Conservation (phyloP, 2,888 invertebrate genomes). For the Amblyjoppa fuscipennis region DNA sequence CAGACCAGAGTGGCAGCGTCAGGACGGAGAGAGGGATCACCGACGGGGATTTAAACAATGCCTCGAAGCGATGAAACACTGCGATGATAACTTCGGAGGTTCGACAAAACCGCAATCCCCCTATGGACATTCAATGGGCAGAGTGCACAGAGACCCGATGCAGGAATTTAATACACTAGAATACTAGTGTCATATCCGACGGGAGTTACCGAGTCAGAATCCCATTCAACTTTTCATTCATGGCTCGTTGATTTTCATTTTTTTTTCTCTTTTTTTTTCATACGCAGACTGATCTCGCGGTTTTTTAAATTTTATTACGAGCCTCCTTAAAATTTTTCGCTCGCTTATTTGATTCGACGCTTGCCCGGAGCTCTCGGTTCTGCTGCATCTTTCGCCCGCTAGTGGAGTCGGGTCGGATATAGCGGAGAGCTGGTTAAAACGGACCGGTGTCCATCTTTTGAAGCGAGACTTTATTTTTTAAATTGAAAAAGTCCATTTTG, state of each 20-base stretch:
- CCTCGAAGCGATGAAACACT: slow-evolving; percentile 10
- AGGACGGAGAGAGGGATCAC: slow-evolving; percentile 48
- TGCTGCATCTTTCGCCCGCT: not conserved
- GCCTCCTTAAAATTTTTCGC: not conserved
- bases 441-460: not conserved
- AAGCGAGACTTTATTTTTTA: not conserved
- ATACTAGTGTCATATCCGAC: not conserved
- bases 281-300: not conserved
- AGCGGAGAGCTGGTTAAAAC: not conserved
- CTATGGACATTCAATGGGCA: not conserved
- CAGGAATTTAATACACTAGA: not conserved
- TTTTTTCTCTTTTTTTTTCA: not conserved
- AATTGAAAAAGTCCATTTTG: not conserved
- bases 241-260: not conserved
- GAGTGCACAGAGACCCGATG: not conserved
- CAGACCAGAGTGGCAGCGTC: slow-evolving; percentile 47
- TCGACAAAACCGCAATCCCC: slow-evolving; percentile 7
- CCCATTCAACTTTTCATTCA: not conserved
- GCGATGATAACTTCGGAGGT: not conserved
- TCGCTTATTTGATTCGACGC: not conserved
- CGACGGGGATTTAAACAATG: slow-evolving; percentile 73
- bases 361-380: not conserved
- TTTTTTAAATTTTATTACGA: not conserved
- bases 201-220: not conserved
- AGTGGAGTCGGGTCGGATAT: not conserved